phyloP scores from a whole-genome alignment of 2,113 vertebrate species.

The Paralichthys olivaceus region DNA sequence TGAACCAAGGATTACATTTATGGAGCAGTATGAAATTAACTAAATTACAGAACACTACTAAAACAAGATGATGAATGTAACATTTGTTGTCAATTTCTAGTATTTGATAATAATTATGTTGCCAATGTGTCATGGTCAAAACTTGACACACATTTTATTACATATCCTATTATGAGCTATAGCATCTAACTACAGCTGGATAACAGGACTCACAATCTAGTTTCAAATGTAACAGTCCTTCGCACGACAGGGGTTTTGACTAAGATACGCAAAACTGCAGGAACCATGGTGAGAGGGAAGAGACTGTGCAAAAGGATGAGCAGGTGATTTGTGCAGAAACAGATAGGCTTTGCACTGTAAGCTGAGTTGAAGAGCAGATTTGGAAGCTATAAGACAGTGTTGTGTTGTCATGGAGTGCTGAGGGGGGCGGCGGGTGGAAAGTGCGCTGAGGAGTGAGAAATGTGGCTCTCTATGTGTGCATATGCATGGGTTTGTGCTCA shows the following conservation, averaged over 20 bases:
- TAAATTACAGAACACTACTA: too few relatives aligned
- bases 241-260: conserved; percentile 16
- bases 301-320: conserved; percentile 57
- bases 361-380: conserved; percentile 69
- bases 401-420: conserved; percentile 63
- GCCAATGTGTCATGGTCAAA: background rate
- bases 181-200: background rate
- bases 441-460: conserved; percentile 5
- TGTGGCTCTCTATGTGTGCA: background rate
- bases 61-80: too few relatives aligned
- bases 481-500: conserved; percentile 10
- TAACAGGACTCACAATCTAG: conserved; percentile 18
- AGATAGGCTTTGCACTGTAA: conserved; percentile 66
- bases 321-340: conserved; percentile 68
- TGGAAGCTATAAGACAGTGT: conserved; percentile 62
- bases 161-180: background rate
- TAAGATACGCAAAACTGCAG: conserved; percentile 35
- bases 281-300: conserved; percentile 56
- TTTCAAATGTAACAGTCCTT: conserved; percentile 11
- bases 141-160: conserved; percentile 14
- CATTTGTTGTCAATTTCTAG: background rate
- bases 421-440: conserved; percentile 31
- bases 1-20: background rate
- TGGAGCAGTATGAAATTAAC: background rate
- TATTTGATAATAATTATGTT: background rate